Evolutionary conservation across 2,113 vertebrate genomes (phyloP).

Genomic region (Rhinolophus sinicus): DNA sequence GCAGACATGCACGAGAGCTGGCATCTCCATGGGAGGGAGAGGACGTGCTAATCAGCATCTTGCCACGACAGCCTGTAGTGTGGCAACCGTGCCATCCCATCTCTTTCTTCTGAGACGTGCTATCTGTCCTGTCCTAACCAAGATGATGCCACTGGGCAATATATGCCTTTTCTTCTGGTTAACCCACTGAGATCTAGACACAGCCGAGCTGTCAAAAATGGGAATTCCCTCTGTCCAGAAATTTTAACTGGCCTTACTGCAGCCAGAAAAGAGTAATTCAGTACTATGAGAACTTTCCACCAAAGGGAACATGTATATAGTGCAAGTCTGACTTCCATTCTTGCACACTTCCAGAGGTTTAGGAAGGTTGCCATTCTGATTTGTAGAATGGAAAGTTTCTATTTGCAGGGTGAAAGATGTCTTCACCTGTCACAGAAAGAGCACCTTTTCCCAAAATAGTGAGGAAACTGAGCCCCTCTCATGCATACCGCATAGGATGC

Average conservation of each 20-base stretch:
- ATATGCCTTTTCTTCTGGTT: neutral
- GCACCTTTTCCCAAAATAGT: neutral
- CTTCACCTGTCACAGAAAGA: neutral
- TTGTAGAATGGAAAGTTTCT: neutral
- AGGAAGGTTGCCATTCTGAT: neutral
- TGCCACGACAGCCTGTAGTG: neutral
- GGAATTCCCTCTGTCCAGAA: neutral
- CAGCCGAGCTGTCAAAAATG: neutral
- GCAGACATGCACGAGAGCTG: neutral
- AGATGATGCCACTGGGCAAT: neutral
- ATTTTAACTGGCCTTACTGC: neutral
- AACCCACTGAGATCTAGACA: neutral
- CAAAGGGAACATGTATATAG: neutral
- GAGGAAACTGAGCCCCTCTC: neutral
- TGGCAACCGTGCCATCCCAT: neutral
- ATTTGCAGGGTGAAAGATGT: neutral
- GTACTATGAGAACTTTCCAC: neutral
- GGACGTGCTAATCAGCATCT: neutral
- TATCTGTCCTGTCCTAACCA: neutral
- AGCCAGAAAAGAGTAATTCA: constrained; percentile 1
- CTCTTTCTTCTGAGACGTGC: neutral
- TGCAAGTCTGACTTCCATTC: neutral
- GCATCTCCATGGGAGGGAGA: neutral
- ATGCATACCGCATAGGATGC: neutral
- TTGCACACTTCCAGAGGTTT: neutral